Percentiles rank a stretch among this genome's conserved stretches.
Evolutionary conservation across 1,140 invertebrate genomes (phyloP).

Genomic region (Zelostemma sp.): DNA sequence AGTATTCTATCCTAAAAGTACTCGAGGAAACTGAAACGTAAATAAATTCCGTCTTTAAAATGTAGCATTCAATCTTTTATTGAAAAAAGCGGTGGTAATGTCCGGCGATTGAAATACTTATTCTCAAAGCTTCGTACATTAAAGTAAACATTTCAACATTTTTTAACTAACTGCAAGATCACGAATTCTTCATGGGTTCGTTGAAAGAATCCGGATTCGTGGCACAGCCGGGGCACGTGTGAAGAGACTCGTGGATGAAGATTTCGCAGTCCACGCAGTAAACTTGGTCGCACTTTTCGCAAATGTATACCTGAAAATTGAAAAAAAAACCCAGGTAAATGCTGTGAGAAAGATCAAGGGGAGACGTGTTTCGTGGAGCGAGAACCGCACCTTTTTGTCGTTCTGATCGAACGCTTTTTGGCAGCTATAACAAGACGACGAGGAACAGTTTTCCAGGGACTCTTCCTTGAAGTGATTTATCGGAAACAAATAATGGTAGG

Average conservation of each 20-base stretch:
- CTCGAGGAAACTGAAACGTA: too few relatives aligned
- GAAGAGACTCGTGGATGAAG: constrained; percentile 92
- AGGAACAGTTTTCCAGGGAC: constrained; percentile 63
- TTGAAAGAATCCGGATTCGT: constrained; percentile 71
- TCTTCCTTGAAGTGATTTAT: constrained; percentile 87
- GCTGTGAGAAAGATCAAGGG: not conserved
- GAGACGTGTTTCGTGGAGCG: too few relatives aligned
- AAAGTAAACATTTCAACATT: not conserved
- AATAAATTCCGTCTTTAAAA: too few relatives aligned
- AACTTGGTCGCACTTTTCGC: constrained; percentile 81
- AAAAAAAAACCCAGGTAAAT: not conserved
- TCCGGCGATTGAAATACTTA: not conserved
- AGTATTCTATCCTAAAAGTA: too few relatives aligned
- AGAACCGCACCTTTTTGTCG: constrained; percentile 80
- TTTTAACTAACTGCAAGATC: not conserved
- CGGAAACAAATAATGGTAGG: constrained; percentile 97
- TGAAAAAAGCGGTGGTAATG: too few relatives aligned
- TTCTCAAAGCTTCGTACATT: constrained; percentile 1
- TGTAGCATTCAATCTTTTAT: too few relatives aligned
- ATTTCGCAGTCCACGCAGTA: constrained; percentile 97
- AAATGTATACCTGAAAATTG: constrained; percentile 80
- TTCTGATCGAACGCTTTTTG: constrained; percentile 76
- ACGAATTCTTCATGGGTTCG: constrained; percentile 44
- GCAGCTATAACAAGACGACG: constrained; percentile 79
- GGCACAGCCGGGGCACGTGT: constrained; percentile 95